Conservation (phyloP, 2,888 invertebrate species). For the Chloroclysta siterata region DNA sequence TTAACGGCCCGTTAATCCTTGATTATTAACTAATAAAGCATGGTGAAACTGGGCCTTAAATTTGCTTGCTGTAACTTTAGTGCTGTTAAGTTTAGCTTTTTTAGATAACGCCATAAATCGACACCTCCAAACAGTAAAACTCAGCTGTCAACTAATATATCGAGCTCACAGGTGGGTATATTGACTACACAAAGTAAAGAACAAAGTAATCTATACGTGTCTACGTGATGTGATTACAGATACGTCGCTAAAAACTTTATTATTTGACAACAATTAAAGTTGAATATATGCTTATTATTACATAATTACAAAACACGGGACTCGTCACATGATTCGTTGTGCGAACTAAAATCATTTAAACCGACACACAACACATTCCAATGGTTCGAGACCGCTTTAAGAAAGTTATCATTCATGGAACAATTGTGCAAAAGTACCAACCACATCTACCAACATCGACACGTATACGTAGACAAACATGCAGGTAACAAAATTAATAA, state of each 20-base stretch:
- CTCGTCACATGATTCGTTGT: neutral
- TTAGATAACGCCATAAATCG: neutral
- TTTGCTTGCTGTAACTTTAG: neutral
- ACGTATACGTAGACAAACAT: neutral
- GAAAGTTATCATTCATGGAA: neutral
- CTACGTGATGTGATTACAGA: slow-evolving; percentile 43
- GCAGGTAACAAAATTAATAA: neutral
- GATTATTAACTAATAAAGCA: too few species aligned
- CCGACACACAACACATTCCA: neutral
- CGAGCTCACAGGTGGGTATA: slow-evolving; percentile 76
- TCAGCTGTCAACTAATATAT: slow-evolving; percentile 55
- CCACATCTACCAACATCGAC: slow-evolving; percentile 22
- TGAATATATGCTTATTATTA: neutral
- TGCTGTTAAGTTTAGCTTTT: neutral
- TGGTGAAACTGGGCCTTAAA: too few species aligned
- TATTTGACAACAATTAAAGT: neutral
- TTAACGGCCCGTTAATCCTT: too few species aligned
- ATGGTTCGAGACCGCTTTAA: neutral
- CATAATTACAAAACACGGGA: neutral
- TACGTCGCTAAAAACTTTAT: slow-evolving; percentile 38
- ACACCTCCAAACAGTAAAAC: slow-evolving; percentile 14
- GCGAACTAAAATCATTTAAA: neutral
- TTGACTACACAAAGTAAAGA: slow-evolving; percentile 65
- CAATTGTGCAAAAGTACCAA: neutral
- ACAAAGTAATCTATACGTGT: slow-evolving; percentile 57